Base-by-base conservation (phyloP, 1,140 invertebrate genomes). In the Caerostris extrusa region DNA sequence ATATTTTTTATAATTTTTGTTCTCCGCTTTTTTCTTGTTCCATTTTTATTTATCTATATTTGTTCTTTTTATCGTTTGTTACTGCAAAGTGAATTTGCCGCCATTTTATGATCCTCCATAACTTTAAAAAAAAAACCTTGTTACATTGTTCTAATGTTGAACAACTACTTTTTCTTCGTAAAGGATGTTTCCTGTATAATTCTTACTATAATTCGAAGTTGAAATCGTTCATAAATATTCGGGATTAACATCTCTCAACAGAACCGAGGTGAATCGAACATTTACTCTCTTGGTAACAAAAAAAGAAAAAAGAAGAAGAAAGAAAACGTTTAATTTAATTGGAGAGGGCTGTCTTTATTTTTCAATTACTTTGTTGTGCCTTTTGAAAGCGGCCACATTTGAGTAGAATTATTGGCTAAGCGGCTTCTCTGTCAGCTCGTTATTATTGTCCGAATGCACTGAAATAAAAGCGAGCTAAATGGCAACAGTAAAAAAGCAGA, bases 151-250 rank as follows among this genome's bases (percentile, higher is more conserved):
- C 67, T 57, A 61, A 14, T 17, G 56, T 53, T 67, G 61, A 87
- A 93, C 91, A 93, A 93, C 91, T 77, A 58, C 19, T 93, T 87
- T 86, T 87, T 60, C 71, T 57, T 53, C 53, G 6, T n/a, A 58
- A 61, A 53, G 57, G 14, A 17, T 60, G n/a, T 67, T 92, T 67
- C 34, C 53, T 71, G 64, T 93, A 87, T 93, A 93, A 93, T 67
- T 91, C 57, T 81, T 85, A 17, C 91, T 71, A 60, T 87, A 87
- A 93, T 93, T 77, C 55, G 91, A 83, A 77, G 91, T 93, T 64
- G 91, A 93, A 93, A 93, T 93, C 91, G 91, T 87, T 87, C 91
- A 93, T 93, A 93, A 93, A 93, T 93, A 93, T 87, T 58, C n/a
- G 34, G 91, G 91, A 93, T 93, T 93, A 93, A 93, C 91, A 91